A percentile compares a stretch with the other conserved stretches of the same genome.
phyloP scores from a whole-genome alignment of 23 tunicate species.

The Trididemnum miniatum region DNA sequence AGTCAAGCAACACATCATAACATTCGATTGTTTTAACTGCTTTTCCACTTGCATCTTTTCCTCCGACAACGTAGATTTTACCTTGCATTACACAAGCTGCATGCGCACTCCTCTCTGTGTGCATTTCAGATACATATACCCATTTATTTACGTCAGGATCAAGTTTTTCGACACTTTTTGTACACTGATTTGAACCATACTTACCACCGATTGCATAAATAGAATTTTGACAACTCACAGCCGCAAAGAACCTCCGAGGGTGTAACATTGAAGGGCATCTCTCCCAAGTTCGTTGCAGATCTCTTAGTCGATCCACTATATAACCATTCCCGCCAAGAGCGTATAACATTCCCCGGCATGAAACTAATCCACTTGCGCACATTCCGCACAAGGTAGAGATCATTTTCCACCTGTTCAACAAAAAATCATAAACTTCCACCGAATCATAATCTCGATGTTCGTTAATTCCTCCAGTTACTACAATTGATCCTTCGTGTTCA shows the following conservation, averaged over 20 bases:
- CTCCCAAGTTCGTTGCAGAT: too few relatives aligned
- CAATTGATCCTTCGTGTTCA: background rate
- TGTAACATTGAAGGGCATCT: too few relatives aligned
- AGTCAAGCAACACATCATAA: background rate
- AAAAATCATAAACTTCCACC: too few relatives aligned
- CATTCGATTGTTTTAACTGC: background rate
- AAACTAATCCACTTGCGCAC: too few relatives aligned
- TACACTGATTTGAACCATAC: background rate
- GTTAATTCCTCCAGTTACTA: background rate
- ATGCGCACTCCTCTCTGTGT: background rate
- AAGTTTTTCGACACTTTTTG: background rate
- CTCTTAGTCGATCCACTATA: too few relatives aligned
- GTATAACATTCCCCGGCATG: too few relatives aligned
- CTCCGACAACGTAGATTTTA: background rate
- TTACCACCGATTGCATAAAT: slow-evolving; percentile 8
- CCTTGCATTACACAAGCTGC: background rate
- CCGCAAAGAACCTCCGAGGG: too few relatives aligned
- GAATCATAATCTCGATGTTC: too few relatives aligned
- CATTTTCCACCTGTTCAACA: too few relatives aligned
- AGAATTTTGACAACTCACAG: background rate
- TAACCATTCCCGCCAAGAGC: too few relatives aligned
- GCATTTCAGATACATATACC: background rate
- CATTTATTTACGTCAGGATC: slow-evolving; percentile 2
- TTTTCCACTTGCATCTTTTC: background rate
- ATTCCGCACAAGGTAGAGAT: too few relatives aligned